Evolutionary conservation across 2,113 vertebrate genomes (phyloP), one percentile per base, ranked within the genome.

Genomic region (Aptenodytes patagonicus): DNA sequence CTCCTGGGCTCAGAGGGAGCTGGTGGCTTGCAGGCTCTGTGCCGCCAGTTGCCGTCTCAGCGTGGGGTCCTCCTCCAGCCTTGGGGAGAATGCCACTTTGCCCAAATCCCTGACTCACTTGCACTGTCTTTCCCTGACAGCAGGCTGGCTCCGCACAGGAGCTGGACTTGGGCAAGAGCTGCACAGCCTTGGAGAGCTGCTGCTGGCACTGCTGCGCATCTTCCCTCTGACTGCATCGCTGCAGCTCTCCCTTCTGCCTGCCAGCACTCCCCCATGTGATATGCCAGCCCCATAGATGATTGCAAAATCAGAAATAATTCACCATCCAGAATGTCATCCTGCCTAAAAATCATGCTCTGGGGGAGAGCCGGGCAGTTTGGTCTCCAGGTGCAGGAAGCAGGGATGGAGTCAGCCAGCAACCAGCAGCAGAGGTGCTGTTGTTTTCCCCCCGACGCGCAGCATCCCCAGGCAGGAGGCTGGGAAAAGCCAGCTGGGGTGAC

Each of bases 11-110:
- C 73, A 28, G 47, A 31, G 26, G n/a, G 1, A 83, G 26, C 47
- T 0, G 0, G 42, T 5, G 12, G 9, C 75, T 88, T 4, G 0
- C 24, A 52, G 51, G 57, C 24, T 73, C 24, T 2, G 0, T 26
- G 31, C 10, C 1, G 2, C 36, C 1, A 0, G 49, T 65, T 2
- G 0, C 47, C 3, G 0, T 31, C 11, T 44, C 4, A 9, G 26
- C 11, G 0, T 4, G 13, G 10, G 52, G 2, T 19, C 24, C 54
- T 90, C 28, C 66, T 49, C 65, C 69, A 70, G 65, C 60, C 55
- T 31, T 0, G 0, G 31, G 28, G 25, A 82, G 34, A 82, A 57
- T 0, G 0, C 34, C 0, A 1, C 36, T 61, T 32, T 0, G 0
- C 70, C 21, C 13, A 65, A 55, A 80, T 42, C 47, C 61, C 73